A percentile compares a stretch with the other conserved stretches of the same genome.
Conservation (phyloP, 2,888 invertebrate species). For the Cremastinae sp. region DNA sequence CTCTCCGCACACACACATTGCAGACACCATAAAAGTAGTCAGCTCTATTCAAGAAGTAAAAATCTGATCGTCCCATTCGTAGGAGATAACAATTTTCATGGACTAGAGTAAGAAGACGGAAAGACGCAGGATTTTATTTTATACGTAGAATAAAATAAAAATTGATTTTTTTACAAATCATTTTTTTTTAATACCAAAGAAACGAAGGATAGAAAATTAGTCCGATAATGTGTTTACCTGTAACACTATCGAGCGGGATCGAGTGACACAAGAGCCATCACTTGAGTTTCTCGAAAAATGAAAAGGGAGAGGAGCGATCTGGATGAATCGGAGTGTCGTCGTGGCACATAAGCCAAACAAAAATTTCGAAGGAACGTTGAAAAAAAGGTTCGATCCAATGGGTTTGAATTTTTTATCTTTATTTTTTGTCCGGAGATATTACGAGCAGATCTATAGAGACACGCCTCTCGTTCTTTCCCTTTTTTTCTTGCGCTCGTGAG, state of each 20-base stretch:
- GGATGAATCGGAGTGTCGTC: constrained; percentile 65
- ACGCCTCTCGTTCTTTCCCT: constrained; percentile 23
- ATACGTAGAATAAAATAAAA: too few species aligned
- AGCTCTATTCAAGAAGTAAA: too few species aligned
- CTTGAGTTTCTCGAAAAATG: constrained; percentile 22
- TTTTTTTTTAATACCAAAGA: neutral
- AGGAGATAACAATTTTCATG: too few species aligned
- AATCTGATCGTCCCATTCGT: neutral
- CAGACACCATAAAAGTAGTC: constrained; percentile 3
- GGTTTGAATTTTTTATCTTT: constrained; percentile 21
- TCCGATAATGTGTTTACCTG: constrained; percentile 26
- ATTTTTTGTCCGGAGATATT: constrained; percentile 32
- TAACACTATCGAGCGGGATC: constrained; percentile 25
- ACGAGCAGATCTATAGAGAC: constrained; percentile 43
- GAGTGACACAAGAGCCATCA: constrained; percentile 14
- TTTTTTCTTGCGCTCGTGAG: constrained; percentile 40
- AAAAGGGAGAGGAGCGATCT: constrained; percentile 16
- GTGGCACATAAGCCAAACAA: constrained; percentile 18
- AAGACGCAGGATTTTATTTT: too few species aligned
- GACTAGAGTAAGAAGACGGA: too few species aligned
- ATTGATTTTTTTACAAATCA: too few species aligned
- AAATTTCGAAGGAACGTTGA: constrained; percentile 11
- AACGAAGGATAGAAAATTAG: constrained; percentile 5
- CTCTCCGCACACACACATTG: neutral
- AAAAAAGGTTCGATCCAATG: constrained; percentile 38